Evolutionary conservation across 2,113 vertebrate genomes (phyloP).

Genomic region (Nematolebias whitei): DNA sequence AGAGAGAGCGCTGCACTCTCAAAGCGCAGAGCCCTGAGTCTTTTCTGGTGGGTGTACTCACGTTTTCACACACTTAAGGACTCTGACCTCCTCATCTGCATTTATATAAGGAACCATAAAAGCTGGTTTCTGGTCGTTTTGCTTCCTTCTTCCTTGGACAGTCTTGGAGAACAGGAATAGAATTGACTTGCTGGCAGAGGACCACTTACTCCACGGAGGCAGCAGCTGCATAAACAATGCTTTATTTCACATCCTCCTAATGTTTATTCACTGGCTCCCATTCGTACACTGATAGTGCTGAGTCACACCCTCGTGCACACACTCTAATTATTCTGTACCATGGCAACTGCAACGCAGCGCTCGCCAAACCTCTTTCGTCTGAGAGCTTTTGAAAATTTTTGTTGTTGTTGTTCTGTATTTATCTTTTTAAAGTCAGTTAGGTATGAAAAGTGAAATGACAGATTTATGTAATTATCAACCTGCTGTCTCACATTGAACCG

Average conservation of each 20-base stretch:
- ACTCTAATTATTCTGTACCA: conserved; percentile 73
- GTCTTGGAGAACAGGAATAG: conserved; percentile 65
- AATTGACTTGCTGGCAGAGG: conserved; percentile 61
- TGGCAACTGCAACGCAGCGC: conserved; percentile 75
- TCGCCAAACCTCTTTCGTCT: conserved; percentile 59
- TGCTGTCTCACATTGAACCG: conserved; percentile 6
- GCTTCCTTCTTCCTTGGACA: conserved; percentile 58
- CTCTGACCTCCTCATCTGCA: conserved; percentile 63
- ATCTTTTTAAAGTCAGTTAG: conserved; percentile 36
- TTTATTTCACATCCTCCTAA: conserved; percentile 71
- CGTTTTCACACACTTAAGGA: conserved; percentile 55
- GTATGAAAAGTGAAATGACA: conserved; percentile 33
- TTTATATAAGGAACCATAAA: conserved; percentile 69
- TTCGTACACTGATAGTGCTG: conserved; percentile 69
- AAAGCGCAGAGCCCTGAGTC: conserved; percentile 55
- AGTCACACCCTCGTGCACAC: conserved; percentile 71
- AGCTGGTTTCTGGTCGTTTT: conserved; percentile 56
- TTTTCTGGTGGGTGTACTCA: conserved; percentile 55
- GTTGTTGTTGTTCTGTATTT: conserved; percentile 31
- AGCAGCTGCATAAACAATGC: conserved; percentile 77
- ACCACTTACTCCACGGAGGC: conserved; percentile 51
- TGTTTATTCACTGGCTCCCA: conserved; percentile 69
- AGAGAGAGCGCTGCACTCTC: conserved; percentile 56
- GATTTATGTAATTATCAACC: conserved; percentile 24
- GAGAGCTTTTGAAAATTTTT: conserved; percentile 59